A percentile compares a stretch with the other conserved stretches of the same genome.
Conservation (phyloP, 2,797 vertebrate genomes). For the Enteromius thamalakanensis region DNA sequence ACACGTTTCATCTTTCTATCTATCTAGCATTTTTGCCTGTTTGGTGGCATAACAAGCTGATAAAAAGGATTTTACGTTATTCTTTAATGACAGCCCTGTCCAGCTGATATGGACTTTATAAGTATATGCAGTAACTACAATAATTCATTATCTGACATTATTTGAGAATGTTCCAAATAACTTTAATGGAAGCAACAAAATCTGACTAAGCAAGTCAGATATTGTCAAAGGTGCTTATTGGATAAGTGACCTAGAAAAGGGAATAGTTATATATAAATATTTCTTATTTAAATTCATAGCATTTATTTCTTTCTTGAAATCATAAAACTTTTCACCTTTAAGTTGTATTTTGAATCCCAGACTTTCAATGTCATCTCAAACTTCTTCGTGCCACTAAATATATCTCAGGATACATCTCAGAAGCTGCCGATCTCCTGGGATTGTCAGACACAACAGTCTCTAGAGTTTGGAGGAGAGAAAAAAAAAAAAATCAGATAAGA, state of each 20-base stretch:
- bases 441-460: constrained; percentile 4
- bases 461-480: background rate
- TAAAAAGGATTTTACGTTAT: background rate
- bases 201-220: background rate
- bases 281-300: background rate
- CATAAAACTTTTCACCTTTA: background rate
- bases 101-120: background rate
- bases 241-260: background rate
- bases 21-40: background rate
- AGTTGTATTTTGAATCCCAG: background rate
- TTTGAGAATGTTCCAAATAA: background rate
- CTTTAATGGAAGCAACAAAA: background rate
- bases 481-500: background rate
- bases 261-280: background rate
- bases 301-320: background rate
- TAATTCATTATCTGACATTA: background rate
- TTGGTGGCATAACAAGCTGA: background rate
- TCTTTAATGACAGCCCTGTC: background rate
- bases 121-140: background rate
- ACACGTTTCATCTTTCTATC: background rate
- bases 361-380: constrained; percentile 13
- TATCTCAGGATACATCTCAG: background rate
- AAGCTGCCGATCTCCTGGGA: constrained; percentile 2
- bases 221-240: background rate
- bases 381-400: background rate